These are phyloP conservation scores for Bursaphelenchus okinawaensis DNA, from an alignment of 2,888 invertebrate genomes.

Conservation along the genomic window DNA sequence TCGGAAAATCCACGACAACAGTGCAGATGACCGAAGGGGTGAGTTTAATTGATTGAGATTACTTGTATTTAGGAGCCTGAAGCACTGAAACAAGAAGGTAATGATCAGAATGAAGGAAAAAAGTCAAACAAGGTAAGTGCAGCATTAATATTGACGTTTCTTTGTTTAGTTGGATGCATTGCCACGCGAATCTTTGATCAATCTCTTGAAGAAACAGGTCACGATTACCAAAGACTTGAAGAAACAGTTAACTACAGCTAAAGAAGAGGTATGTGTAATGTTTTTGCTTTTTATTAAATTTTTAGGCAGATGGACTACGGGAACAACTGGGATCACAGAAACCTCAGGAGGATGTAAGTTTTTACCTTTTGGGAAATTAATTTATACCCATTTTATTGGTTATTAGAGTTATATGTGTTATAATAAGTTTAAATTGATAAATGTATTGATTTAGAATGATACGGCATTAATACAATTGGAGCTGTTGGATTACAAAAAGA, in stretches of 20 bases:
- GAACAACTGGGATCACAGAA: constrained; percentile 5
- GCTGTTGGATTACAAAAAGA: constrained; percentile 33
- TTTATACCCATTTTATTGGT: not conserved
- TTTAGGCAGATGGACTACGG: constrained; percentile 2
- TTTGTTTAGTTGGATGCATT: constrained; percentile 34
- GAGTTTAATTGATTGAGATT: no score
- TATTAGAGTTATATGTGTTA: not conserved
- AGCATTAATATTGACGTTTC: no score
- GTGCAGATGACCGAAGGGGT: no score
- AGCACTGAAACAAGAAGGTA: no score
- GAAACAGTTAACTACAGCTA: constrained; percentile 20
- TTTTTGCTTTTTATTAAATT: not conserved
- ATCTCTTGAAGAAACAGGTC: constrained; percentile 38
- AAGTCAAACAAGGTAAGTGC: constrained; percentile 4
- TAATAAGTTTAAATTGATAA: not conserved
- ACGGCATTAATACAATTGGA: constrained; percentile 20
- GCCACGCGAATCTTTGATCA: constrained; percentile 34
- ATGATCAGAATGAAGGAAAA: not conserved
- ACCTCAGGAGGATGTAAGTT: constrained; percentile 4
- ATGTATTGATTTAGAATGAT: not conserved
- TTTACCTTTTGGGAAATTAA: no score
- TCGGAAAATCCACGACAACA: no score
- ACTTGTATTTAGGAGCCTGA: no score
- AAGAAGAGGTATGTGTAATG: not conserved
- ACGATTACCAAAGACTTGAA: constrained; percentile 26